Base-by-base conservation (phyloP, 1,140 invertebrate genomes). In the Papilio dardanus region DNA sequence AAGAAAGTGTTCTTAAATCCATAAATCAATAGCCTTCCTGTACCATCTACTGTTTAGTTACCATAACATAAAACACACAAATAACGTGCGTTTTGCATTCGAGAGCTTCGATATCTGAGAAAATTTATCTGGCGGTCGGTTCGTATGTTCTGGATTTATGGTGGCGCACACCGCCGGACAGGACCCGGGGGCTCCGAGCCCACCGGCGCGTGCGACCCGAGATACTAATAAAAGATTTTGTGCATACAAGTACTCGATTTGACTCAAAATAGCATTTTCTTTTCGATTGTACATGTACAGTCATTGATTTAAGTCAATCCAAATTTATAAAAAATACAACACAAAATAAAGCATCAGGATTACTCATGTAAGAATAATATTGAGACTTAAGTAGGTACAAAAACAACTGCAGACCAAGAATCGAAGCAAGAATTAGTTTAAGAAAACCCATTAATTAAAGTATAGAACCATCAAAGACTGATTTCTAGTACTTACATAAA, bases 71-170 rank as follows among this genome's bases (percentile, higher is more conserved):
- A 54, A 54, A 54, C 21, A 54, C 50, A 54, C 50, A 54, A 54
- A 54, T 28, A 54, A 54, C 21, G 50, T 54, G 50, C 50, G 50
- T 54, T 62, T 62, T 62, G 54, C 54, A 62, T 62, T 62, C 24
- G 54, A 21, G 10, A 62, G 54, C 21, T 28, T 28, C 54, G 54
- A 62, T 62, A 62, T 62, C 54, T 14, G 54, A 62, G 54, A 28
- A 24, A 62, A 62, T 62, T 62, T 62, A 62, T 62, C 54, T 62
- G 54, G 54, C 24, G 21, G 54, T 24, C 54, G 24, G 54, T 62
- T 62, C 54, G 54, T 62, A 62, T 62, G 54, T 62, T 62, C 54
- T 62, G 10, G 54, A 62, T 62, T 62, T 62, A 62, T 62, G 54
- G 54, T 62, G 21, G 42, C 21, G 10, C 54, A 28, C 24, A 28